Evolutionary conservation across 2,113 vertebrate genomes (phyloP).

Genomic region (Mus pahari): DNA sequence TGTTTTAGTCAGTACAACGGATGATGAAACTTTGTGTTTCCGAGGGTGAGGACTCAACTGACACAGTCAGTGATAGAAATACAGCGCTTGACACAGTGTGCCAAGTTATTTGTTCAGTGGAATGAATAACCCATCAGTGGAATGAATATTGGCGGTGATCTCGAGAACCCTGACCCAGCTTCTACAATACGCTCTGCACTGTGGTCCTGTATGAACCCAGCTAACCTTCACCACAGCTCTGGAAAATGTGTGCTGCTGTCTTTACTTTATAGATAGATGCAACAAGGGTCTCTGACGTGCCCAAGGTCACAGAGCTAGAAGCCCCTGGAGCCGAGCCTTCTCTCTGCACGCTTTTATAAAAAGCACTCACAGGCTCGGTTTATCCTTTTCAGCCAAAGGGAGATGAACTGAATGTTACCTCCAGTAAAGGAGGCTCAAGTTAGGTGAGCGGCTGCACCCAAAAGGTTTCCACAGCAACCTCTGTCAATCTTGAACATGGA

Average conservation of each 20-base stretch:
- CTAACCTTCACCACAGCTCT: constrained; percentile 6
- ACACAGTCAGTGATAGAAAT: background rate
- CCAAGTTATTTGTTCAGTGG: background rate
- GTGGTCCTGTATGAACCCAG: constrained; percentile 6
- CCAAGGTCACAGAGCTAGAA: background rate
- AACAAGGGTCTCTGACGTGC: background rate
- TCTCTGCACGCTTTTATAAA: background rate
- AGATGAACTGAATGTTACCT: background rate
- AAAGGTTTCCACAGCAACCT: background rate
- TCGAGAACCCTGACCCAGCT: background rate
- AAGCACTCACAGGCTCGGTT: background rate
- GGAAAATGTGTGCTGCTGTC: background rate
- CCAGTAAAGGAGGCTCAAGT: background rate
- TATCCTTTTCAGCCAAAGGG: background rate
- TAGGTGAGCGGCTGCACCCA: background rate
- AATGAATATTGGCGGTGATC: constrained; percentile 5
- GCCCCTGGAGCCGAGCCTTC: constrained; percentile 5
- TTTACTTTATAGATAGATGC: constrained; percentile 47
- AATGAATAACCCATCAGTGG: constrained; percentile 24
- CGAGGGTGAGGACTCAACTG: background rate
- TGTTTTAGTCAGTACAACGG: constrained; percentile 36
- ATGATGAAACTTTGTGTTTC: constrained; percentile 20
- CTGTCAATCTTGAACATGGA: background rate
- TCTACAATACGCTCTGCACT: background rate
- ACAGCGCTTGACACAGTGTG: background rate